Evolutionary conservation across 2,113 vertebrate species (phyloP).

Genomic region (Oreocharis arfaki): DNA sequence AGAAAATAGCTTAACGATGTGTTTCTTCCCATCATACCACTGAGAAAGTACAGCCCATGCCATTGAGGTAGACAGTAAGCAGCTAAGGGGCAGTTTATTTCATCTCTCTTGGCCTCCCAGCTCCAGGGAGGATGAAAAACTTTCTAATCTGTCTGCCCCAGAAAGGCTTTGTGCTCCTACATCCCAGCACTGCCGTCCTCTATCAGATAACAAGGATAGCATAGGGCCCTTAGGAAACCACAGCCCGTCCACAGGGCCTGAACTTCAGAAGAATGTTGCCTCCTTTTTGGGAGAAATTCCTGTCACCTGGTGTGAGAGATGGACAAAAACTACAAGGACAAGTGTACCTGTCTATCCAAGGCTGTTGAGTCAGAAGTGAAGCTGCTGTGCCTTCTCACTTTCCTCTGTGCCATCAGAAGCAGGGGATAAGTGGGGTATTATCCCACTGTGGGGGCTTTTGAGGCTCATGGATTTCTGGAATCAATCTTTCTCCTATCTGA

Average conservation of each 20-base stretch:
- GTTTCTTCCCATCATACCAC: conserved; percentile 10
- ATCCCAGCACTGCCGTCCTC: neutral
- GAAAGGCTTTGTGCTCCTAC: neutral
- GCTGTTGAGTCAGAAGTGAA: neutral
- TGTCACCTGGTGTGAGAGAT: neutral
- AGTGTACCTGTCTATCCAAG: neutral
- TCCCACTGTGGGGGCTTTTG: neutral
- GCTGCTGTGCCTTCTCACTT: neutral
- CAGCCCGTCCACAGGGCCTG: neutral
- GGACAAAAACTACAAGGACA: neutral
- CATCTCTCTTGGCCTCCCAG: neutral
- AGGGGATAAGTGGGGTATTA: neutral
- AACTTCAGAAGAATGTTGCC: neutral
- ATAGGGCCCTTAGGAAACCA: neutral
- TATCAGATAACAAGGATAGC: neutral
- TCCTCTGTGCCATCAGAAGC: neutral
- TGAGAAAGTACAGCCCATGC: conserved; percentile 3
- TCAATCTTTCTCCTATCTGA: neutral
- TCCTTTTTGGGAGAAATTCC: neutral
- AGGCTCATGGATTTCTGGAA: neutral
- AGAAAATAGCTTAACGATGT: conserved; percentile 13
- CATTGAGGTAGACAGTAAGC: neutral
- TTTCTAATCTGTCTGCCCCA: neutral
- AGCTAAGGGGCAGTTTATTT: neutral
- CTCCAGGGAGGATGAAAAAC: neutral